phyloP scores from a whole-genome alignment of 64 coral and sea anemone species.

The Montipora capricornis region DNA sequence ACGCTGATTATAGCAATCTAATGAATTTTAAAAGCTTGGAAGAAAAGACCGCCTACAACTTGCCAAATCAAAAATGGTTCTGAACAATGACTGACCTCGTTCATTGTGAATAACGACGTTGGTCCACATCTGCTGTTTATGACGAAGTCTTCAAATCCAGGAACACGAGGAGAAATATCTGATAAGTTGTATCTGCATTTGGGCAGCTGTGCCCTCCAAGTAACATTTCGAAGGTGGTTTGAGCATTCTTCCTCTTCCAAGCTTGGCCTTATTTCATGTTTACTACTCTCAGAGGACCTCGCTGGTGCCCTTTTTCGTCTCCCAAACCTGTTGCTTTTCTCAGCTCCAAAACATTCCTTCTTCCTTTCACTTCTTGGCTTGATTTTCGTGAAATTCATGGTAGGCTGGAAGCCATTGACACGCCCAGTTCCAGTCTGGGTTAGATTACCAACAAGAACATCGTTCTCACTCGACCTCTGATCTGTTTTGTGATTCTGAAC shows the following conservation, averaged over 20 bases:
- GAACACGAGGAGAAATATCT: conserved; percentile 67
- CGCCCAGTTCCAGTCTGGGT: neutral
- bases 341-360: neutral
- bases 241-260: conserved; percentile 6
- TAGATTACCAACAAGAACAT: too few species aligned
- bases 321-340: neutral
- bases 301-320: conserved; percentile 7
- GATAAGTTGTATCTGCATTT: conserved; percentile 60
- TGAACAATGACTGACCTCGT: conserved; percentile 5
- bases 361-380: conserved; percentile 35
- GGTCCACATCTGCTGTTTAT: conserved; percentile 62
- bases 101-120: neutral
- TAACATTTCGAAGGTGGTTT: conserved; percentile 53
- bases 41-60: neutral
- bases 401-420: neutral
- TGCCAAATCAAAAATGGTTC: neutral
- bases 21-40: neutral
- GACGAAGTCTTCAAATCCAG: conserved; percentile 75
- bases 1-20: neutral
- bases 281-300: conserved; percentile 23
- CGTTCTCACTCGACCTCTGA: neutral
- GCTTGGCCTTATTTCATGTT: neutral
- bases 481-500: neutral
- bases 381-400: conserved; percentile 14
- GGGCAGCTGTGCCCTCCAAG: conserved; percentile 72